Evolutionary conservation across 2,888 invertebrate species (phyloP), one percentile per base, ranked within the genome.

Genomic region (Drosophila stalkeri): DNA sequence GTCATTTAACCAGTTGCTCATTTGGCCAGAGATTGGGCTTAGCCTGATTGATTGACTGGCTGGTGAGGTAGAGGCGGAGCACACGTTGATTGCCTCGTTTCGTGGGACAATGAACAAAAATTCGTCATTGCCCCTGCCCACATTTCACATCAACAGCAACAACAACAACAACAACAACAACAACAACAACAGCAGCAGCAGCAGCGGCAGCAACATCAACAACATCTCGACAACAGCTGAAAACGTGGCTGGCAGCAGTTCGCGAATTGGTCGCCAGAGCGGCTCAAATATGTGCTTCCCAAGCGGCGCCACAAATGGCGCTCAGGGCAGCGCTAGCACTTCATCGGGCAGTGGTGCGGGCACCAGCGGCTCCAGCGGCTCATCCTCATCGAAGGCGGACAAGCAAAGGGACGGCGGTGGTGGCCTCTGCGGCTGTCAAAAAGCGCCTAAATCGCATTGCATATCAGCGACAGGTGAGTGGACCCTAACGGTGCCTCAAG

Each of bases 381-480:
- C 46, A 43, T 23, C 31, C 44, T 27, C 65, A 16, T 55, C 55
- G 23, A 89, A 85, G 64, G 67, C 80, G 59, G 92, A 92, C 61
- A 92, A 92, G 61, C 91, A 91, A 66, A 87, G 91, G 46, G 91
- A 92, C 64, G 88, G 90, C 27, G 79, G 71, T 12, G 76, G 88
- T 49, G 90, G 91, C 43, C 80, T 93, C 56, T 93, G 93, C 68
- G 93, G 93, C 49, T 93, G 93, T 80, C 92, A 92, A 52, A 88
- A 91, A 72, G 93, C 93, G 35, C 93, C 93, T 69, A 93, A 92
- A 86, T 93, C 93, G 73, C 93, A 93, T 81, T 93, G 93, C 90
- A 91, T 93, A 86, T 93, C 93, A 77, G 93, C 93, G 77, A 92
- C 93, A 90, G 93, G 93, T 93, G 76, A 88, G 91, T 86, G 37